Evolutionary conservation across 1,140 invertebrate species (phyloP).

Genomic region (Calephelis nemesis): DNA sequence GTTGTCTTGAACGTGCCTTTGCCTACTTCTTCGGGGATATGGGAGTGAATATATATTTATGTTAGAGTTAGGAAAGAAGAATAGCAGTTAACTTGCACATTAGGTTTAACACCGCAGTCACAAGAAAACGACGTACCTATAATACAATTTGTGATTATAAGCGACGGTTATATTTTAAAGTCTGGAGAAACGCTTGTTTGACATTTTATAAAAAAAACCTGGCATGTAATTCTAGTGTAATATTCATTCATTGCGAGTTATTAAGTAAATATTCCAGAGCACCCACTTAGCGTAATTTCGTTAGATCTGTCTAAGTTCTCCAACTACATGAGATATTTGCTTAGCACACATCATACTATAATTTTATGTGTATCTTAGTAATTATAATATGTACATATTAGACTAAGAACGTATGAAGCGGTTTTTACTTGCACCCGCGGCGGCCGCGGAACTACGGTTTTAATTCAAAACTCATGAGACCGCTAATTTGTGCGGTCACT

Average conservation of each 20-base stretch:
- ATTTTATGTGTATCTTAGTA: background rate
- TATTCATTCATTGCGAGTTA: background rate
- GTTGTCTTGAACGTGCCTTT: no score
- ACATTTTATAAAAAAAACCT: background rate
- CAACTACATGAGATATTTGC: background rate
- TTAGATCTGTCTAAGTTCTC: background rate
- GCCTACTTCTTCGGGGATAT: no score
- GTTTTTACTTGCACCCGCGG: no score
- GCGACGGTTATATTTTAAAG: background rate
- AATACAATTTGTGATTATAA: background rate
- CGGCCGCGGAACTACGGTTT: no score
- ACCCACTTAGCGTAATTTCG: constrained; percentile 2
- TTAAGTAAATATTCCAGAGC: background rate
- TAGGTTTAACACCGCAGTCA: no score
- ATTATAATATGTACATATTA: background rate
- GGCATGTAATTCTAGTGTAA: background rate
- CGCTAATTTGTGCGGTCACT: no score
- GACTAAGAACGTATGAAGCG: no score
- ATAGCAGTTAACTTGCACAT: no score
- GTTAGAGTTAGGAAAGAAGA: no score
- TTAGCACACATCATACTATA: background rate
- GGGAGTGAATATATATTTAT: no score
- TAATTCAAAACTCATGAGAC: no score
- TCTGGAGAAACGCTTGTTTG: background rate
- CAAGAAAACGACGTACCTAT: no score